Conservation (phyloP, 1,140 invertebrate genomes). For the Diorhabda elongata region DNA sequence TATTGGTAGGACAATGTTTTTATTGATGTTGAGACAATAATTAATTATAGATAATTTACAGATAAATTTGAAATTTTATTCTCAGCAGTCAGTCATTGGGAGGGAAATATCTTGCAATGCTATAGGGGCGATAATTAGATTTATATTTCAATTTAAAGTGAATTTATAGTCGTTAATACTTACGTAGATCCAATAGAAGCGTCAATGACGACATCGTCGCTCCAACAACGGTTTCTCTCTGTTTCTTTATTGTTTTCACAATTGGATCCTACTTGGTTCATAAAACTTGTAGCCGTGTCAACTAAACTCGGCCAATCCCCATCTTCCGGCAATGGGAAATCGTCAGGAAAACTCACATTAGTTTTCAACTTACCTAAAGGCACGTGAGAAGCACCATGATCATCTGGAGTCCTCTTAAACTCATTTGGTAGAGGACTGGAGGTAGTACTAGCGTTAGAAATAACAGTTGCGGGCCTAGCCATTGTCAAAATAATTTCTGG, state of each 20-base stretch:
- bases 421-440: constrained; percentile 58
- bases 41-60: no score
- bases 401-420: constrained; percentile 35
- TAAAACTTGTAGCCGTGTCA: constrained; percentile 69
- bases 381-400: constrained; percentile 30
- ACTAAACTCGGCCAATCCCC: constrained; percentile 76
- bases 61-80: no score
- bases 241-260: constrained; percentile 28
- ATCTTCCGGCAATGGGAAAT: constrained; percentile 57
- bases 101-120: no score
- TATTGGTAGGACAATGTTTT: no score
- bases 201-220: constrained; percentile 44
- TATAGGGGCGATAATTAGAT: no score
- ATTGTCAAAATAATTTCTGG: constrained; percentile 67
- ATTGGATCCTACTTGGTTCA: constrained; percentile 53
- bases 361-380: constrained; percentile 30
- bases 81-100: no score
- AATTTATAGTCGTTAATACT: constrained; percentile 23
- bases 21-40: no score
- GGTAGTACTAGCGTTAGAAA: constrained; percentile 61
- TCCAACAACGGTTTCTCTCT: constrained; percentile 23
- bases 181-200: constrained; percentile 45
- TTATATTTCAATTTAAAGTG: no score
- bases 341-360: constrained; percentile 31
- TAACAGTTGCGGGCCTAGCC: constrained; percentile 68